A percentile compares a stretch with the other conserved stretches of the same genome.
Conservation (phyloP, 2,888 invertebrate genomes). For the Alsophila aescularia region DNA sequence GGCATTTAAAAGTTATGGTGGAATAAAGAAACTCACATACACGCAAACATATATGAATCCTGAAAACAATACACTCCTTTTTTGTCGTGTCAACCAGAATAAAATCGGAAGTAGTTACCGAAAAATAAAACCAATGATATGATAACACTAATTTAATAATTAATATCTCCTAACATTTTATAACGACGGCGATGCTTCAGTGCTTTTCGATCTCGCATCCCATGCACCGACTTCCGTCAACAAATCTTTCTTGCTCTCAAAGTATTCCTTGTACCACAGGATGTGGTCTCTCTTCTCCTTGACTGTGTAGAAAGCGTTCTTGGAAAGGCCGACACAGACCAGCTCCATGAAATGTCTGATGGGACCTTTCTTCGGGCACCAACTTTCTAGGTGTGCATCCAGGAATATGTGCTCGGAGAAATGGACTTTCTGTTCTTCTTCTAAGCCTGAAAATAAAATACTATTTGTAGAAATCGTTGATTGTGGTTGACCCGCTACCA, state of each 20-base stretch:
- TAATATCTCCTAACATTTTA: constrained; percentile 4
- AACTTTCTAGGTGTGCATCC: constrained; percentile 92
- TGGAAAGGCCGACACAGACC: constrained; percentile 96
- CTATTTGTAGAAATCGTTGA: background rate
- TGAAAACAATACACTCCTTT: too few species aligned
- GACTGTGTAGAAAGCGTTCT: constrained; percentile 95
- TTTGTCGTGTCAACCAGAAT: too few species aligned
- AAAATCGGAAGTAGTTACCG: background rate
- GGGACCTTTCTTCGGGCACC: constrained; percentile 96
- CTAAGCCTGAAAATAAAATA: constrained; percentile 79
- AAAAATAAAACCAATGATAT: constrained; percentile 34
- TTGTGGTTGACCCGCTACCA: too few species aligned
- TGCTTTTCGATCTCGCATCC: constrained; percentile 51
- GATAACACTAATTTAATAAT: constrained; percentile 36
- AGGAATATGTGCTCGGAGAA: constrained; percentile 98
- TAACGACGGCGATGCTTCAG: constrained; percentile 46
- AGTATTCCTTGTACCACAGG: constrained; percentile 96
- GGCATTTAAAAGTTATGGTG: too few species aligned
- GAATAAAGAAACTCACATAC: too few species aligned
- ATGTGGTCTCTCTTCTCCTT: constrained; percentile 95
- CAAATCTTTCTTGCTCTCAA: constrained; percentile 90
- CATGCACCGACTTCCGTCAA: constrained; percentile 87
- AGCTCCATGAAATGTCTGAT: constrained; percentile 99
- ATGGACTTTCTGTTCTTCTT: constrained; percentile 87
- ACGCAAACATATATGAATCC: too few species aligned